Percentiles rank a stretch among this genome's conserved stretches.
Evolutionary conservation across 2,888 invertebrate species (phyloP).

Genomic region (Platycheirus rosarum): DNA sequence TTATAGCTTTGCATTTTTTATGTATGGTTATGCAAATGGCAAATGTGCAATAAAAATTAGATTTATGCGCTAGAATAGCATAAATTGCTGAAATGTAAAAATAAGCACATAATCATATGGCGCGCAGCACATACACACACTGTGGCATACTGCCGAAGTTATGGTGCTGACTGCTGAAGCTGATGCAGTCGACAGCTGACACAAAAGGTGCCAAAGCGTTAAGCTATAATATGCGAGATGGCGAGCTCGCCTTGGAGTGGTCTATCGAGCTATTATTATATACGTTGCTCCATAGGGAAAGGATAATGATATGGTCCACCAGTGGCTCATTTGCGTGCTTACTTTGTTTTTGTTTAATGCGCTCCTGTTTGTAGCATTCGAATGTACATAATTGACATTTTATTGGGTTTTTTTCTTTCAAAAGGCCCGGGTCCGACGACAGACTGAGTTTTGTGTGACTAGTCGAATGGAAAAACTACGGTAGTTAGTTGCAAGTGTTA

Average conservation of each 20-base stretch:
- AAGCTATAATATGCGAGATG: neutral
- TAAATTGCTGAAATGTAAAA: conserved; percentile 67
- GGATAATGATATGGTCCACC: conserved; percentile 55
- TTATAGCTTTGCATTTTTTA: conserved; percentile 20
- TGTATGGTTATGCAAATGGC: conserved; percentile 57
- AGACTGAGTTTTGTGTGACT: conserved; percentile 31
- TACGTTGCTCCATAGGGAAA: conserved; percentile 19
- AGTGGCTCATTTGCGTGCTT: conserved; percentile 38
- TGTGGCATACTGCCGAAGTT: neutral
- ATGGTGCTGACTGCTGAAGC: conserved; percentile 3
- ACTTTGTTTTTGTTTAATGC: conserved; percentile 12
- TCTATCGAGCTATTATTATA: conserved; percentile 2
- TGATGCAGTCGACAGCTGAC: conserved; percentile 33
- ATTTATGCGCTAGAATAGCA: conserved; percentile 63
- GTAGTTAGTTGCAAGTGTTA: conserved; percentile 23
- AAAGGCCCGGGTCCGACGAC: conserved; percentile 7
- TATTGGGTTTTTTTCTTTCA: conserved; percentile 48
- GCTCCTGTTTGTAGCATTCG: conserved; percentile 9
- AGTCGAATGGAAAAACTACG: conserved; percentile 39
- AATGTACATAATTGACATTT: conserved; percentile 65
- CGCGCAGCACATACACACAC: conserved; percentile 6
- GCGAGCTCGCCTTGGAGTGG: neutral
- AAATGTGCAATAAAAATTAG: conserved; percentile 71
- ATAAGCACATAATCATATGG: conserved; percentile 64
- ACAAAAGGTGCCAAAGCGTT: conserved; percentile 64